Percentiles rank a stretch among this genome's conserved stretches.
These are phyloP conservation scores for Pao palembangensis DNA, from an alignment of 2,113 vertebrate species.

Conservation along the genomic window DNA sequence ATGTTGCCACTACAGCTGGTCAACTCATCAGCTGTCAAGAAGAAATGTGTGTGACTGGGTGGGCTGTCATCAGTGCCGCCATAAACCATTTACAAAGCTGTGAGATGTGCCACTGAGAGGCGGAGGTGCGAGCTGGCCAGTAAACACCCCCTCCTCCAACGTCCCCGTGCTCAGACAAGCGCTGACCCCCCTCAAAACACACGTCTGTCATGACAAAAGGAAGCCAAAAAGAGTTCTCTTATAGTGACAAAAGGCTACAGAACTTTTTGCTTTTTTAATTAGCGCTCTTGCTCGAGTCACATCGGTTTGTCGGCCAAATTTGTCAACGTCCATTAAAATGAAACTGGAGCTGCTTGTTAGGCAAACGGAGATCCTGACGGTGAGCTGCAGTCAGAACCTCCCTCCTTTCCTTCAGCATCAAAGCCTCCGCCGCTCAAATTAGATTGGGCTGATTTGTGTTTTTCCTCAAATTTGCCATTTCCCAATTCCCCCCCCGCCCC, in stretches of 20 bases:
- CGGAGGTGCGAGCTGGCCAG: constrained; percentile 12
- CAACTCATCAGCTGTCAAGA: neutral
- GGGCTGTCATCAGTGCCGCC: constrained; percentile 22
- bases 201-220: too few relatives aligned
- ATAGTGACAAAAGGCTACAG: too few relatives aligned
- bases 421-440: constrained; percentile 44
- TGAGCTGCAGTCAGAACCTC: constrained; percentile 33
- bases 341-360: constrained; percentile 15
- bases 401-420: constrained; percentile 35
- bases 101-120: constrained; percentile 17
- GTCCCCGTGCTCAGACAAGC: too few relatives aligned
- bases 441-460: constrained; percentile 68
- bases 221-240: too few relatives aligned
- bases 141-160: neutral
- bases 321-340: constrained; percentile 23
- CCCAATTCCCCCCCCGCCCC: too few relatives aligned
- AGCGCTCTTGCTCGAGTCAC: too few relatives aligned
- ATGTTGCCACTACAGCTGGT: too few relatives aligned
- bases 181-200: too few relatives aligned
- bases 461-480: constrained; percentile 63
- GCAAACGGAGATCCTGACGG: neutral
- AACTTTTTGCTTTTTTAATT: too few relatives aligned
- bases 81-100: constrained; percentile 51
- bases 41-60: constrained; percentile 11
- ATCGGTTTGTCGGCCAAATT: too few relatives aligned